Conservation (phyloP, 2,113 vertebrate species). For the Chionodraco myersi region DNA sequence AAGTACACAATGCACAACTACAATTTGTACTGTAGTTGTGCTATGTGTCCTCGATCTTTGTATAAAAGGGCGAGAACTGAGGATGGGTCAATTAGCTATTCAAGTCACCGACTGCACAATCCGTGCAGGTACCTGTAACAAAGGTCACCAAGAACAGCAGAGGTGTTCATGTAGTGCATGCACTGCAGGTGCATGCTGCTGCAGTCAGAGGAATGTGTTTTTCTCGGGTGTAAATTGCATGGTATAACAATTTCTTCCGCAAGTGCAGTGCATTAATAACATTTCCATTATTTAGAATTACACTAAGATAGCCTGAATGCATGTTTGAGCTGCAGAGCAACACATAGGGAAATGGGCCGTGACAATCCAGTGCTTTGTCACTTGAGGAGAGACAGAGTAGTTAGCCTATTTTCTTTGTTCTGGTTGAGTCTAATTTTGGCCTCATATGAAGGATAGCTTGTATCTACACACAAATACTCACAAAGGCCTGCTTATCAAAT, state of each 20-base stretch:
- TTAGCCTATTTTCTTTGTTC: slow-evolving; percentile 53
- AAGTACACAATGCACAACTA: not conserved
- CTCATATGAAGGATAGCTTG: not conserved
- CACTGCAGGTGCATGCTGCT: not conserved
- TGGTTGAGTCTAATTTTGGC: slow-evolving; percentile 35
- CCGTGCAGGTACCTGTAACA: not conserved
- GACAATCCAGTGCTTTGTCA: slow-evolving; percentile 36
- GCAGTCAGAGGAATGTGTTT: not conserved
- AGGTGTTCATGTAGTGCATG: slow-evolving; percentile 5
- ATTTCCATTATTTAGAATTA: not conserved
- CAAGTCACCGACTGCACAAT: slow-evolving; percentile 22
- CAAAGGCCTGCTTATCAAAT: not conserved
- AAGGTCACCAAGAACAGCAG: slow-evolving; percentile 27
- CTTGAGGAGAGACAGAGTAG: slow-evolving; percentile 27
- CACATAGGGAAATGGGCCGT: slow-evolving; percentile 37
- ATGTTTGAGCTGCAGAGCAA: slow-evolving; percentile 8
- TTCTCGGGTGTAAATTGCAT: not conserved
- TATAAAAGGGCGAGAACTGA: not conserved
- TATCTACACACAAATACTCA: not conserved
- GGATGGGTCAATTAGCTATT: not conserved
- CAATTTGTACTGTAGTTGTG: not conserved
- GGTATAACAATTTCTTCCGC: not conserved
- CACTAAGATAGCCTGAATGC: not conserved
- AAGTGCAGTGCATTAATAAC: not conserved
- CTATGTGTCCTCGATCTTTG: not conserved